Evolutionary conservation across 2,888 invertebrate species (phyloP).

Genomic region (Acronicta aceris): DNA sequence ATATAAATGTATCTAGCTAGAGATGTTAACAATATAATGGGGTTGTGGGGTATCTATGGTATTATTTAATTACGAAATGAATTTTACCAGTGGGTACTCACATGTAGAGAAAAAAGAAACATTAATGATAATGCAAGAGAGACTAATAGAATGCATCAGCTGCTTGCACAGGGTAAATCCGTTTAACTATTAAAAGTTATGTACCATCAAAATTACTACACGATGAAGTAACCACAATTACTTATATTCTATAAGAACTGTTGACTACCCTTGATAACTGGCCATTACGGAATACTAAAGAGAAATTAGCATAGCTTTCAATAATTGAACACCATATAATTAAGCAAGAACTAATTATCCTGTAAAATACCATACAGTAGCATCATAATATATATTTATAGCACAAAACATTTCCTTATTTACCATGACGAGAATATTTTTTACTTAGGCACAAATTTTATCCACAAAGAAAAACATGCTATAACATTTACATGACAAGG

Average conservation of each 20-base stretch:
- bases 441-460: slow-evolving; percentile 42
- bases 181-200: neutral
- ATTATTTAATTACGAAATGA: neutral
- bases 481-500: slow-evolving; percentile 27
- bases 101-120: neutral
- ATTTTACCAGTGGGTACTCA: neutral
- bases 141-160: neutral
- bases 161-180: neutral
- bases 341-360: slow-evolving; percentile 40
- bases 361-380: slow-evolving; percentile 46
- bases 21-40: slow-evolving; percentile 5
- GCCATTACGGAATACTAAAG: slow-evolving; percentile 24
- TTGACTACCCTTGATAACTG: slow-evolving; percentile 15
- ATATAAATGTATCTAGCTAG: slow-evolving; percentile 9
- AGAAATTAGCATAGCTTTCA: slow-evolving; percentile 21
- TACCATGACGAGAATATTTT: slow-evolving; percentile 56
- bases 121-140: neutral
- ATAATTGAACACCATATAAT: slow-evolving; percentile 43
- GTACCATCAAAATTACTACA: slow-evolving; percentile 1
- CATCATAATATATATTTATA: slow-evolving; percentile 48
- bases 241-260: slow-evolving; percentile 7
- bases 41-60: slow-evolving; percentile 5
- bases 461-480: slow-evolving; percentile 24
- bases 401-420: slow-evolving; percentile 56
- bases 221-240: slow-evolving; percentile 5